Conservation (phyloP, 2,113 vertebrate genomes). For the Brachyistius frenatus region DNA sequence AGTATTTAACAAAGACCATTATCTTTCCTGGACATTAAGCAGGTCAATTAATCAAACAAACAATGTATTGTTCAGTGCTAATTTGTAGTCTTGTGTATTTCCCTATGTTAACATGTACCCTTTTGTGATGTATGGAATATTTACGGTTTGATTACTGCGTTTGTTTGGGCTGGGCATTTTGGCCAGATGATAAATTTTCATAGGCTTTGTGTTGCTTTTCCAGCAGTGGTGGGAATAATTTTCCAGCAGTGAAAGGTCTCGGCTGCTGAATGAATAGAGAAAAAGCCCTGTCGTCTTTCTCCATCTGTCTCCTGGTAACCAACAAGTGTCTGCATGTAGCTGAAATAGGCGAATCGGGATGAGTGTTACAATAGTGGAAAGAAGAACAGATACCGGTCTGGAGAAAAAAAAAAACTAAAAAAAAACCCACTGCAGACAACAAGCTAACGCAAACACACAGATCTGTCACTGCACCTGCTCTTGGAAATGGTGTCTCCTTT, state of each 20-base stretch:
- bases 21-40: too few species aligned
- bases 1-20: too few species aligned
- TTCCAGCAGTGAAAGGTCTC: conserved; percentile 45
- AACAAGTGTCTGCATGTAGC: conserved; percentile 62
- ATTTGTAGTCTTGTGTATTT: conserved; percentile 16
- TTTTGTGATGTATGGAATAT: conserved; percentile 42
- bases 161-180: conserved; percentile 45
- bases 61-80: conserved; percentile 6
- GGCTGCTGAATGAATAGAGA: conserved; percentile 27
- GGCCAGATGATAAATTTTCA: conserved; percentile 44
- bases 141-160: conserved; percentile 44
- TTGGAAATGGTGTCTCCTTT: conserved; percentile 42
- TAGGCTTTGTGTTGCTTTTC: conserved; percentile 31
- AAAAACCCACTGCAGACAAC: conserved; percentile 12
- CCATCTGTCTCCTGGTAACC: conserved; percentile 55
- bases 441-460: conserved; percentile 23
- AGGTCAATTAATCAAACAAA: not conserved
- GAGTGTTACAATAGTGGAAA: conserved; percentile 36
- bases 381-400: conserved; percentile 41
- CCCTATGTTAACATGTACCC: not conserved
- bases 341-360: conserved; percentile 20
- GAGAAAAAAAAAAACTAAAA: conserved; percentile 2
- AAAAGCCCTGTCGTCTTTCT: conserved; percentile 27
- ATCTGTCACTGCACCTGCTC: conserved; percentile 61
- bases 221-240: conserved; percentile 45